Evolutionary conservation across 2,113 vertebrate genomes (phyloP).

Genomic region (Bombycilla garrulus): DNA sequence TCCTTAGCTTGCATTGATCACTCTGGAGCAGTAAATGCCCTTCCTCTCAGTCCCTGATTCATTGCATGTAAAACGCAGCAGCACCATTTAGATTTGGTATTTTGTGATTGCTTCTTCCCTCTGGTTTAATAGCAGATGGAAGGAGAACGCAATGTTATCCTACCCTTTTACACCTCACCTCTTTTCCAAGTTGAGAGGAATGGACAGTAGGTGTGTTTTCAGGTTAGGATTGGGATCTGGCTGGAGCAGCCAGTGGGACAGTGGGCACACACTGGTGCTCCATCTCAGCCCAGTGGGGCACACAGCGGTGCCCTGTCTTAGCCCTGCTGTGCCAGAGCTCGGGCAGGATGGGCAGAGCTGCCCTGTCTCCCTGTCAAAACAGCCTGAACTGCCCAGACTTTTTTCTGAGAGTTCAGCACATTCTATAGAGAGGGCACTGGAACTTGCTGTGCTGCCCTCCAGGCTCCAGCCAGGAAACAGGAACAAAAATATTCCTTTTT

Average conservation of each 20-base stretch:
- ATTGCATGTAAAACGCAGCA: background rate
- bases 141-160: accelerated
- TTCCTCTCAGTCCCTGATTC: background rate
- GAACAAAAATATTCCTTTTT: background rate
- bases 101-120: background rate
- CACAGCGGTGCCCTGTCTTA: background rate
- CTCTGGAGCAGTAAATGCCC: background rate
- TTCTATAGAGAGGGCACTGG: background rate
- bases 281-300: background rate
- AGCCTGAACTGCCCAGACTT: background rate
- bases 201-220: accelerated
- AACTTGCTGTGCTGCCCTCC: background rate
- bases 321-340: background rate
- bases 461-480: background rate
- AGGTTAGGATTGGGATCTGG: accelerated
- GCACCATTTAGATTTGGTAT: background rate
- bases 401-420: background rate
- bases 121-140: background rate
- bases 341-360: background rate
- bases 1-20: background rate
- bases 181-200: background rate
- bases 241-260: background rate
- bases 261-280: background rate
- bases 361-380: background rate
- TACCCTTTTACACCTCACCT: background rate